Percentiles rank a stretch among this genome's conserved stretches.
Conservation (phyloP, 1,140 invertebrate genomes). For the Bombus pyrosoma region DNA sequence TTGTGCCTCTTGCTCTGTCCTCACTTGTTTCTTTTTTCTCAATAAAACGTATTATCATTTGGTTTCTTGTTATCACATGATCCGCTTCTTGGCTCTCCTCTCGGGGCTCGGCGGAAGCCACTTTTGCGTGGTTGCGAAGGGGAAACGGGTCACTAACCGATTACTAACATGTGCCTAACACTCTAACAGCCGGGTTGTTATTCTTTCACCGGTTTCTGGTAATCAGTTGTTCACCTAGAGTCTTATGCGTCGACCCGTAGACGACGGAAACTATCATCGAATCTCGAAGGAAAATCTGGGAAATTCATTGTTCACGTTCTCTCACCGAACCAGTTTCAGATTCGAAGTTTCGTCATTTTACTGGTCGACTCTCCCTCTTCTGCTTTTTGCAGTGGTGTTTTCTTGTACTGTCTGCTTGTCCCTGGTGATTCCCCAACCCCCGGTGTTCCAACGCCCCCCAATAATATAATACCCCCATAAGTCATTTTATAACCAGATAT, state of each 20-base stretch:
- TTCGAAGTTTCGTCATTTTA: neutral
- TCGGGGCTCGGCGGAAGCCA: constrained; percentile 83
- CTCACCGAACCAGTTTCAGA: neutral
- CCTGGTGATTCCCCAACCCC: neutral
- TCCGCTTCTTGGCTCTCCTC: constrained; percentile 81
- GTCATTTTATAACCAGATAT: neutral
- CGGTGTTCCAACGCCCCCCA: constrained; percentile 17
- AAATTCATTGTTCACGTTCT: neutral
- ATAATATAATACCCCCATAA: neutral
- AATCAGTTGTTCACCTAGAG: neutral
- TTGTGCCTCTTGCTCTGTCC: constrained; percentile 37
- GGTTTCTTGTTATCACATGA: constrained; percentile 51
- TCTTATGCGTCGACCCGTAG: neutral
- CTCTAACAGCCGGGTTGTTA: constrained; percentile 48
- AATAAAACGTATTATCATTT: constrained; percentile 40
- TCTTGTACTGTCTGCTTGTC: constrained; percentile 38
- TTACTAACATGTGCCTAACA: constrained; percentile 80
- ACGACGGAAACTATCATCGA: neutral
- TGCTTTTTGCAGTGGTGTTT: constrained; percentile 43
- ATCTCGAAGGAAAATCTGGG: neutral
- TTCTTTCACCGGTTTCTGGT: constrained; percentile 37
- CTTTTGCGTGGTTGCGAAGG: constrained; percentile 76
- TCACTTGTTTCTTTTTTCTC: constrained; percentile 53
- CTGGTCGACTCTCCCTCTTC: neutral
- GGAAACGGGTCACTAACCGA: constrained; percentile 70